A percentile compares a stretch with the other conserved stretches of the same genome.
These are phyloP conservation scores for Florisuga fusca DNA, from an alignment of 2,797 vertebrate species.

Conservation along the genomic window DNA sequence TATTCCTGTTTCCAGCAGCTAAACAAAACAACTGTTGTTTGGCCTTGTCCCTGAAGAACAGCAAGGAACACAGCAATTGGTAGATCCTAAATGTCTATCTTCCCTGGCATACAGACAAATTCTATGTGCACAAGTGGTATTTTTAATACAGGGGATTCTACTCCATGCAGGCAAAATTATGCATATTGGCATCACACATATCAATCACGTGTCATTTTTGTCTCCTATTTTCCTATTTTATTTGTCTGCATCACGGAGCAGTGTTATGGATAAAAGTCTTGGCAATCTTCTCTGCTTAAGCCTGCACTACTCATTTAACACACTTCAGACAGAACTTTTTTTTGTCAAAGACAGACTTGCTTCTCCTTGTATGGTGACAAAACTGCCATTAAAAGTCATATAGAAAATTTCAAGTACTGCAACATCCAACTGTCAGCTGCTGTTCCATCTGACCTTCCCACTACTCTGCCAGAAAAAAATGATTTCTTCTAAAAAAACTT, in stretches of 20 bases:
- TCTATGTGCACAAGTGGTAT: background rate
- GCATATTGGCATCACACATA: background rate
- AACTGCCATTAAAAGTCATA: background rate
- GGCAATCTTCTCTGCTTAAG: background rate
- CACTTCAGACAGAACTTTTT: background rate
- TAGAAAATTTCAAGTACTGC: background rate
- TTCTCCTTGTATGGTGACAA: background rate
- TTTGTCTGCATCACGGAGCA: background rate
- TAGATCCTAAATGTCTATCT: background rate
- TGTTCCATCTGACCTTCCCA: background rate
- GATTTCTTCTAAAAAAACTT: background rate
- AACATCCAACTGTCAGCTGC: background rate
- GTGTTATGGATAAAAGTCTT: background rate
- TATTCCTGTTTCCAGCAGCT: background rate
- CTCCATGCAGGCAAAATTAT: background rate
- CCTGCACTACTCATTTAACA: background rate
- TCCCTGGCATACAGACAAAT: background rate
- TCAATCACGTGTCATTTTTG: background rate
- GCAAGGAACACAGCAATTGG: background rate
- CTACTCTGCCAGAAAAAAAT: background rate
- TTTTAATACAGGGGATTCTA: background rate
- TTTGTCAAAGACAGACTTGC: background rate
- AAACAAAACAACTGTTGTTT: background rate
- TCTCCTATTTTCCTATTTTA: background rate
- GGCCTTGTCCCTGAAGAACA: background rate